Conservation (phyloP, 2,113 vertebrate species). For the Oncorhynchus mykiss region DNA sequence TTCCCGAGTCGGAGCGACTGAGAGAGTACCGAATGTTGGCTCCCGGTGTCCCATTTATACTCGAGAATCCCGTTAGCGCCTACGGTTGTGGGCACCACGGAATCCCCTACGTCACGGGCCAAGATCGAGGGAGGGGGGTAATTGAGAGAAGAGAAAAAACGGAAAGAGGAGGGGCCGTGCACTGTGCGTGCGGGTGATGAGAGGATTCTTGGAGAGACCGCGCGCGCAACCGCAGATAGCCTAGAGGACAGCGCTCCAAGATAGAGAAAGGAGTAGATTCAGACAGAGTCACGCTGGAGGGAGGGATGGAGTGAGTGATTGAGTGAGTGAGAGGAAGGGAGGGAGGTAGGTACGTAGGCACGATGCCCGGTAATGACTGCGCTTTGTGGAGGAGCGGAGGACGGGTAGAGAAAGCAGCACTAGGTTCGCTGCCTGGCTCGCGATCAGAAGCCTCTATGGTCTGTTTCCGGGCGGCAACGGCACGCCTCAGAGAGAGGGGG, state of each 20-base stretch:
- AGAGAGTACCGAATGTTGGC: slow-evolving; percentile 68
- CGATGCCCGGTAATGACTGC: slow-evolving; percentile 62
- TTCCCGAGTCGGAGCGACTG: slow-evolving; percentile 80
- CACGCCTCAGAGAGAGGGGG: slow-evolving; percentile 39
- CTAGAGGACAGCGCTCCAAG: slow-evolving; percentile 45
- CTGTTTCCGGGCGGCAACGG: slow-evolving; percentile 57
- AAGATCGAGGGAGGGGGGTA: slow-evolving; percentile 68
- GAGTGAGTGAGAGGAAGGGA: slow-evolving; percentile 35
- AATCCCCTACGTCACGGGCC: slow-evolving; percentile 79
- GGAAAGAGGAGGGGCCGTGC: slow-evolving; percentile 47
- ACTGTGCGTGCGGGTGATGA: slow-evolving; percentile 13
- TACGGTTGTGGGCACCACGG: slow-evolving; percentile 76
- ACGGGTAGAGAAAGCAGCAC: slow-evolving; percentile 62
- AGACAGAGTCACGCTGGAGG: slow-evolving; percentile 38
- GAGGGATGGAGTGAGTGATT: slow-evolving; percentile 28
- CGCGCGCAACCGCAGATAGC: slow-evolving; percentile 60
- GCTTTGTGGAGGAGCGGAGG: slow-evolving; percentile 64
- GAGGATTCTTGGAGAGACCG: slow-evolving; percentile 56
- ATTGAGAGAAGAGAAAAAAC: slow-evolving; percentile 33
- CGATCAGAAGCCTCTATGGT: slow-evolving; percentile 58
- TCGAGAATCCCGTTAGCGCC: slow-evolving; percentile 60
- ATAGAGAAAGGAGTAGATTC: slow-evolving; percentile 57
- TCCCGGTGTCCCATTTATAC: slow-evolving; percentile 67
- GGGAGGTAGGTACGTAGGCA: slow-evolving; percentile 63
- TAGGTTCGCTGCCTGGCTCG: slow-evolving; percentile 59